Conservation (phyloP, 2,797 vertebrate species). For the Hippopotamyrus pictus region DNA sequence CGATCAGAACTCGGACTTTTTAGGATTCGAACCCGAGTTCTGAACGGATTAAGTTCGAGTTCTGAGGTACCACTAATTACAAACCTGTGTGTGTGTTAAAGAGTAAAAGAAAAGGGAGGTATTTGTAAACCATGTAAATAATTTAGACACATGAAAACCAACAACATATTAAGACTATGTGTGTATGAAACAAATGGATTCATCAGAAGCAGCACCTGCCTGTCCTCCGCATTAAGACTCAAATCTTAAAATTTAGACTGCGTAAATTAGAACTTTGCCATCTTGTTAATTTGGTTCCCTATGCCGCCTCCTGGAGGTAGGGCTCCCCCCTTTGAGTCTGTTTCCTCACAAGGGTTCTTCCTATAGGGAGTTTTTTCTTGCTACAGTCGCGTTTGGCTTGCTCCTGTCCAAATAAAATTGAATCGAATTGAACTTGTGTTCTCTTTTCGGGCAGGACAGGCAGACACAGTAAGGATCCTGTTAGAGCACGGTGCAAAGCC, state of each 20-base stretch:
- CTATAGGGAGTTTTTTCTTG: background rate
- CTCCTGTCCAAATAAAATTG: background rate
- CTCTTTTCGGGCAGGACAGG: conserved; percentile 57
- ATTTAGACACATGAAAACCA: background rate
- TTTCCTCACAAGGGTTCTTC: background rate
- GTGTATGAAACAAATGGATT: background rate
- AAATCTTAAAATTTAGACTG: background rate
- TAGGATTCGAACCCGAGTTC: too few species aligned
- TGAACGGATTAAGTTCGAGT: too few species aligned
- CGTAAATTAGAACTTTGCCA: background rate
- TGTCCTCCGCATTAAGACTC: background rate
- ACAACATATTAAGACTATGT: background rate
- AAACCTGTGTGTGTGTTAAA: background rate
- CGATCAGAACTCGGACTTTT: too few species aligned
- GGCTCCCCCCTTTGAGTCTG: background rate
- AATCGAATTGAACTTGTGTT: background rate
- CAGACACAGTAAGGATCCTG: conserved; percentile 65
- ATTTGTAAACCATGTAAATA: background rate
- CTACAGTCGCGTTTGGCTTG: background rate
- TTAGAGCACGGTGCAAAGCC: conserved; percentile 67
- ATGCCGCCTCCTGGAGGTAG: background rate
- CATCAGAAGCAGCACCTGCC: background rate
- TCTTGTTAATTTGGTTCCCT: background rate
- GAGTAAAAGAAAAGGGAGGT: background rate
- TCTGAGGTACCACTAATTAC: too few species aligned